phyloP scores from a whole-genome alignment of 1,140 invertebrate species.

The Druon quercuslanigerum region DNA sequence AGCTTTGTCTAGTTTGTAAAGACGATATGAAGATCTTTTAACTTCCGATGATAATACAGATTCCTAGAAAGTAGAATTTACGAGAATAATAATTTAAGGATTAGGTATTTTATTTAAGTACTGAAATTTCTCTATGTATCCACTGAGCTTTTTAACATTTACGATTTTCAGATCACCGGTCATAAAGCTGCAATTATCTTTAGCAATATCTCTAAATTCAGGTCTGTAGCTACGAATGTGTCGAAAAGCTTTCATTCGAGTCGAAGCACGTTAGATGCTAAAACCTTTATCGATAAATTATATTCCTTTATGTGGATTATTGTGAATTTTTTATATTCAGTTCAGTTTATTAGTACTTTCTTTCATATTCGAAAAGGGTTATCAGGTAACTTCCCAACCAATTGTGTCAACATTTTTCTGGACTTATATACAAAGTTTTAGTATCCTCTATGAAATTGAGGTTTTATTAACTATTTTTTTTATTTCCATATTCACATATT shows the following conservation, averaged over 20 bases:
- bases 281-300: neutral
- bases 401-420: too few relatives aligned
- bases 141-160: neutral
- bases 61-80: neutral
- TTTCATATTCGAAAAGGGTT: neutral
- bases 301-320: neutral
- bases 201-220: slow-evolving; percentile 2
- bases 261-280: neutral
- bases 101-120: neutral
- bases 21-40: too few relatives aligned
- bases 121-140: neutral
- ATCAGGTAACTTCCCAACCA: neutral
- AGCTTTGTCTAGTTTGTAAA: too few relatives aligned
- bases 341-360: neutral
- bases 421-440: too few relatives aligned
- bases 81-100: neutral
- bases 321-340: neutral
- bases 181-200: slow-evolving; percentile 2
- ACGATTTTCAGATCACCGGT: neutral
- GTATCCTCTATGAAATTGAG: too few relatives aligned
- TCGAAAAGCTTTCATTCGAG: slow-evolving; percentile 5
- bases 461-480: too few relatives aligned
- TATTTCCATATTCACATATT: too few relatives aligned
- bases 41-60: too few relatives aligned
- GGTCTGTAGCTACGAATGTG: neutral